Conservation (phyloP, 2,113 vertebrate species). For the Xenus cinereus region DNA sequence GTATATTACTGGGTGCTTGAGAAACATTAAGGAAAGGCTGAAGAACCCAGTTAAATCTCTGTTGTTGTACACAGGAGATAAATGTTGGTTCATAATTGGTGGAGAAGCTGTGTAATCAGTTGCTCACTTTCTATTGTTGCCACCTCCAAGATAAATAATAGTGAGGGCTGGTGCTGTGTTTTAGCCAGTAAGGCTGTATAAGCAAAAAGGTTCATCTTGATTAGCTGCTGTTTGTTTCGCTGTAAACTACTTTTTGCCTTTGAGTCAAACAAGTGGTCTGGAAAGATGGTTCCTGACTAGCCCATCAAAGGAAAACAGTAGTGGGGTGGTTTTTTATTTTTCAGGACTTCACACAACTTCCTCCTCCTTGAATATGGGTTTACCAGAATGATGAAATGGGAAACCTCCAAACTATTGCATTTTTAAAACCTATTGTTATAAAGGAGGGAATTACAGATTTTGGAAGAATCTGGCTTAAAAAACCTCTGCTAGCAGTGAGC, state of each 20-base stretch:
- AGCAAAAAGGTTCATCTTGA: constrained; percentile 29
- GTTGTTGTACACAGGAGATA: neutral
- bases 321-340: neutral
- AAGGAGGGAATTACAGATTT: neutral
- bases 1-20: neutral
- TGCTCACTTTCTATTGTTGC: constrained; percentile 16
- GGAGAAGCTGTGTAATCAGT: constrained; percentile 15
- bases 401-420: neutral
- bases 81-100: neutral
- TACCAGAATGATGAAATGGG: constrained; percentile 8
- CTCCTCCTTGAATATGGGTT: neutral
- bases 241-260: constrained; percentile 19
- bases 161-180: neutral
- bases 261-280: constrained; percentile 12
- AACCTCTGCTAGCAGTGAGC: neutral
- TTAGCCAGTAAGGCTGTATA: neutral
- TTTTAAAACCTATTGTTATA: neutral
- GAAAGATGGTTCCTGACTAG: neutral
- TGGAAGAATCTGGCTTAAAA: neutral
- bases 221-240: constrained; percentile 2
- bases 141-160: neutral
- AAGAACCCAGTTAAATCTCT: neutral
- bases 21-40: neutral
- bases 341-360: constrained; percentile 21
- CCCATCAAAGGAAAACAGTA: neutral